Conservation (phyloP, 2,888 invertebrate species). For the Caprella mutica region DNA sequence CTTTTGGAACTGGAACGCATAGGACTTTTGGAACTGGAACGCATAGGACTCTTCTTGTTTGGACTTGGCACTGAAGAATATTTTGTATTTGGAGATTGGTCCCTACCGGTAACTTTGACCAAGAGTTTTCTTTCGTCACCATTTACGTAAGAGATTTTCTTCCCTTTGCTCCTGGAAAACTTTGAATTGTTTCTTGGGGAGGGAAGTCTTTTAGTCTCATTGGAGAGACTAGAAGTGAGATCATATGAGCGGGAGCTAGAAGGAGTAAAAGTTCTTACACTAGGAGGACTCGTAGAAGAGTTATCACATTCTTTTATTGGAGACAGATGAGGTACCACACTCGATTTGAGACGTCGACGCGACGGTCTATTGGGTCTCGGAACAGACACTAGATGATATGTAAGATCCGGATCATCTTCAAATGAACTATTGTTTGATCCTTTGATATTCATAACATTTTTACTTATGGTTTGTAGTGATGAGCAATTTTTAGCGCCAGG, state of each 20-base stretch:
- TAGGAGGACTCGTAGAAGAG: constrained; percentile 31
- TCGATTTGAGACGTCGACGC: constrained; percentile 24
- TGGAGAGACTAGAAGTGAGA: too few relatives aligned
- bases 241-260: too few relatives aligned
- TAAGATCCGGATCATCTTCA: constrained; percentile 18
- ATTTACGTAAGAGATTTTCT: too few relatives aligned
- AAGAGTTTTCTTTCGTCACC: too few relatives aligned
- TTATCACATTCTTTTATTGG: constrained; percentile 33
- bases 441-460: constrained; percentile 15
- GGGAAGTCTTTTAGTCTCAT: too few relatives aligned
- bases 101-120: too few relatives aligned
- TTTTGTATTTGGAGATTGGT: too few relatives aligned
- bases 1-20: not conserved
- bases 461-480: constrained; percentile 17
- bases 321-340: constrained; percentile 28
- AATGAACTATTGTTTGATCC: constrained; percentile 15
- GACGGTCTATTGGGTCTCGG: constrained; percentile 22
- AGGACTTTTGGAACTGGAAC: not conserved
- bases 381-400: constrained; percentile 20
- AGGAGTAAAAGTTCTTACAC: constrained; percentile 20
- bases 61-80: constrained; percentile 11
- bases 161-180: too few relatives aligned
- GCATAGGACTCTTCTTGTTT: not conserved
- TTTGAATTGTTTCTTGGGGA: too few relatives aligned
- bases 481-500: constrained; percentile 3